Conservation (phyloP, 37 sponge, comb jelly and placozoan species). For the Tethya wilhelma region DNA sequence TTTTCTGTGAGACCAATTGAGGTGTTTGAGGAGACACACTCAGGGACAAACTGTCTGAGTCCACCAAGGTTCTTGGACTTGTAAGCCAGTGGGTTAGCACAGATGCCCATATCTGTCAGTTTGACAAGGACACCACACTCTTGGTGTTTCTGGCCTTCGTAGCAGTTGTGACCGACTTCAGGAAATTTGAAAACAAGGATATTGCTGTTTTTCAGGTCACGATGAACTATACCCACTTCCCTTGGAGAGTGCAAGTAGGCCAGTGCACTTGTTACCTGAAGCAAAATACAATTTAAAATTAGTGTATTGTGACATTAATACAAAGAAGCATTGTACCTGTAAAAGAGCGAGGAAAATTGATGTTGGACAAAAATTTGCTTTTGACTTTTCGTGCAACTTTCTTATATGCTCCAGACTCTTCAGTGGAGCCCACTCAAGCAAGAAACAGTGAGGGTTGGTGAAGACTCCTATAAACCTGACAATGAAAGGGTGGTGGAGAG, state of each 20-base stretch:
- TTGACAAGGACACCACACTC: slow-evolving; percentile 51
- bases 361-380: slow-evolving; percentile 16
- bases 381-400: background rate
- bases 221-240: slow-evolving; percentile 48
- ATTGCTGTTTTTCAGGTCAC: slow-evolving; percentile 58
- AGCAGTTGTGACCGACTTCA: slow-evolving; percentile 28
- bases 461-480: slow-evolving; percentile 64
- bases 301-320: background rate
- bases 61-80: slow-evolving; percentile 1
- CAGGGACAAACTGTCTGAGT: slow-evolving; percentile 41
- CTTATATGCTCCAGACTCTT: slow-evolving; percentile 57
- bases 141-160: background rate
- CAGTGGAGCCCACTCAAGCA: slow-evolving; percentile 83
- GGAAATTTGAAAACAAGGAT: slow-evolving; percentile 68
- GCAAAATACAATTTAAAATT: background rate
- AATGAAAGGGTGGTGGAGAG: slow-evolving; percentile 55
- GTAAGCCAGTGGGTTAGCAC: slow-evolving; percentile 44
- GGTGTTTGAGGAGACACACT: slow-evolving; percentile 28
- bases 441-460: slow-evolving; percentile 68
- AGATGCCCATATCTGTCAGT: slow-evolving; percentile 65
- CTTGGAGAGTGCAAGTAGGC: slow-evolving; percentile 44
- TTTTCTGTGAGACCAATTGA: slow-evolving; percentile 48
- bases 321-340: slow-evolving; percentile 23
- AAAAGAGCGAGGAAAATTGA: slow-evolving; percentile 25
- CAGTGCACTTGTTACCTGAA: slow-evolving; percentile 58